phyloP scores from a whole-genome alignment of 1,140 invertebrate genomes.

The Tenebrio molitor region DNA sequence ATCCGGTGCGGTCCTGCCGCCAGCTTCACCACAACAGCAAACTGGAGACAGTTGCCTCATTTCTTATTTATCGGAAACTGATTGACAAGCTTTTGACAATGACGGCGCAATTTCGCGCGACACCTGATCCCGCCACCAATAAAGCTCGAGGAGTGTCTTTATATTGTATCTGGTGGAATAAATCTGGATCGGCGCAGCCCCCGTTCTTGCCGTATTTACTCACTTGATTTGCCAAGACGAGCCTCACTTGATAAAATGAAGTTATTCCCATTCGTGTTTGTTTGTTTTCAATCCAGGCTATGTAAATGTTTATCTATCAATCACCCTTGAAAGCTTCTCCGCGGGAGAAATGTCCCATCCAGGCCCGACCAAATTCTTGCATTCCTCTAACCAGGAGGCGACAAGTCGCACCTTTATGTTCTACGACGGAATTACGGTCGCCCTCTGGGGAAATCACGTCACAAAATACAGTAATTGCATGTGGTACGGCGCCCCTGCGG shows the following conservation, averaged over 20 bases:
- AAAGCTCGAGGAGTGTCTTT: neutral
- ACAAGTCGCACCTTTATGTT: conserved; percentile 52
- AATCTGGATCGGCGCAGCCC: conserved; percentile 5
- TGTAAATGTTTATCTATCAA: conserved; percentile 57
- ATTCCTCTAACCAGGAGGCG: conserved; percentile 42
- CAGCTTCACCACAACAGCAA: too few relatives aligned
- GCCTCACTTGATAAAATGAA: conserved; percentile 50
- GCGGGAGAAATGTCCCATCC: conserved; percentile 12
- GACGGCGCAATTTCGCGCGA: neutral
- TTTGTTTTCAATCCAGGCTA: conserved; percentile 53
- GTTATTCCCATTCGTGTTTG: conserved; percentile 50
- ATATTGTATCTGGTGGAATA: conserved; percentile 11
- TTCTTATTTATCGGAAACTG: conserved; percentile 26
- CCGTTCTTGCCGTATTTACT: conserved; percentile 40
- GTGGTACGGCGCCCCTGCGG: conserved; percentile 47
- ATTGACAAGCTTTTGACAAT: conserved; percentile 8
- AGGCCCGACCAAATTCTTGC: conserved; percentile 29
- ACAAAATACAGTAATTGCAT: conserved; percentile 55
- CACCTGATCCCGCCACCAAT: conserved; percentile 13
- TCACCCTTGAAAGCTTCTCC: conserved; percentile 35
- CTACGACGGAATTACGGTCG: conserved; percentile 50
- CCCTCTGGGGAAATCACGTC: conserved; percentile 54
- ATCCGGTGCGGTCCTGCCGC: too few relatives aligned
- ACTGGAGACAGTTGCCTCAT: too few relatives aligned
- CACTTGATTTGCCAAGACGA: conserved; percentile 43